Evolutionary conservation across 37 sponge, comb jelly and placozoan genomes (phyloP).

Genomic region (Oopsacas minuta): DNA sequence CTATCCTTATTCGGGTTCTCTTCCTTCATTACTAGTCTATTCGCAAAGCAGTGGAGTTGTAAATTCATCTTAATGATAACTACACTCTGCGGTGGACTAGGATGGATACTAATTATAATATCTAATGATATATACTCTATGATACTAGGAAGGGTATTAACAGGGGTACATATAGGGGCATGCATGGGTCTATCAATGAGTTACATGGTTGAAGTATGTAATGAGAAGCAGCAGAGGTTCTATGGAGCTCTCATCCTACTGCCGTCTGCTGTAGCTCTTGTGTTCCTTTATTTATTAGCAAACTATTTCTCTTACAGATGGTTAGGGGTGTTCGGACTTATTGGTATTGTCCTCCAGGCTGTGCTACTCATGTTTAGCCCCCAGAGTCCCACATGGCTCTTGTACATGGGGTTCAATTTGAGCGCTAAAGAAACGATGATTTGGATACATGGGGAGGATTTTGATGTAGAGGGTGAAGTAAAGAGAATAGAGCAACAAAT

Average conservation of each 20-base stretch:
- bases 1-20: background rate
- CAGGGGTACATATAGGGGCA: background rate
- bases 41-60: background rate
- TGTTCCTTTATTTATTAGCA: too few relatives aligned
- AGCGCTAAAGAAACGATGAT: background rate
- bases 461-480: background rate
- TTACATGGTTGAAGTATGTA: background rate
- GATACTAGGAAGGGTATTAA: background rate
- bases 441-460: background rate
- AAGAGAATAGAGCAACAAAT: background rate
- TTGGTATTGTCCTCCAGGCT: background rate
- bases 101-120: background rate
- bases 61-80: background rate
- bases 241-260: background rate
- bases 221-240: background rate
- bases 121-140: background rate
- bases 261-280: too few relatives aligned
- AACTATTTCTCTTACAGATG: conserved; percentile 17
- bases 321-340: background rate
- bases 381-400: background rate
- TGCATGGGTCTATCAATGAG: background rate
- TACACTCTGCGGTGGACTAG: background rate
- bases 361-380: background rate
- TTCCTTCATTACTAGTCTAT: background rate
- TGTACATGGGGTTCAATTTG: background rate